These are phyloP conservation scores for Sebastes matsubarae DNA, from an alignment of 2,797 vertebrate species.

Conservation along the genomic window DNA sequence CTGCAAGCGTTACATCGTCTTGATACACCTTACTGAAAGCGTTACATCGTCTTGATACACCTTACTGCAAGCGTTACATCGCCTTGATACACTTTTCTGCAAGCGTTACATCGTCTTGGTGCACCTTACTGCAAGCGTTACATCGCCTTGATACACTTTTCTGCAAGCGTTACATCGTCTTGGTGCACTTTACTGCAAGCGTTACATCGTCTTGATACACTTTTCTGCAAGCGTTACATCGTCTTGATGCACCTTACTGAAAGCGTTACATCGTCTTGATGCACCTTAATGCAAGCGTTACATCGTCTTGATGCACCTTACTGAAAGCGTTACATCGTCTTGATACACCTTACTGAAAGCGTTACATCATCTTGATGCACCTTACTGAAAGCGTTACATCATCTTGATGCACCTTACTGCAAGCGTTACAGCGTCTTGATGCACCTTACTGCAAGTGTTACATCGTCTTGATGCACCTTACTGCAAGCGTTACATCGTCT, in stretches of 20 bases:
- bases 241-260: no score
- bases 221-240: background rate
- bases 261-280: no score
- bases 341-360: background rate
- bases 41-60: accelerated
- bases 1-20: background rate
- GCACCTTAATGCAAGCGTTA: no score
- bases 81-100: background rate
- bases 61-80: accelerated
- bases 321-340: background rate
- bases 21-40: background rate
- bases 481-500: no score
- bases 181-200: background rate
- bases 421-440: background rate
- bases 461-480: no score
- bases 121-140: no score
- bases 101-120: background rate
- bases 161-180: background rate
- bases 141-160: background rate
- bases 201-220: background rate
- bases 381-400: no score
- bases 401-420: no score
- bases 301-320: background rate
- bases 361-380: background rate
- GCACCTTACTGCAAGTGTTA: background rate